Evolutionary conservation across 2,888 invertebrate species (phyloP), one percentile per base, ranked within the genome.

Genomic region (Macaria liturata): DNA sequence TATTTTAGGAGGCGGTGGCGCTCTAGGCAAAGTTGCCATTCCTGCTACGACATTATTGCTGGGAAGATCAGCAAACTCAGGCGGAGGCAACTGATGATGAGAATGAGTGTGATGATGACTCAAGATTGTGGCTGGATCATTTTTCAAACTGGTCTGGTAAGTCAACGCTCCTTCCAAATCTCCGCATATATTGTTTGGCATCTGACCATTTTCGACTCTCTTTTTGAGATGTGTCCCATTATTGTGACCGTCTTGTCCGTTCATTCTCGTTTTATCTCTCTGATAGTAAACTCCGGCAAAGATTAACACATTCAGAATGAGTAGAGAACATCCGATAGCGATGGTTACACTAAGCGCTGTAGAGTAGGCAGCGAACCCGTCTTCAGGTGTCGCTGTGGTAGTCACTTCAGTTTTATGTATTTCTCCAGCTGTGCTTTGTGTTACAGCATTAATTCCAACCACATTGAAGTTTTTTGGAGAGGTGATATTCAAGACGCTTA

Each of bases 211-310:
- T 77, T 97, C 96, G 64, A 95, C 96, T 42, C 96, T 93, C 74
- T 96, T 95, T 78, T 96, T 94, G 52, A 93, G 87, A 74, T 92
- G 92, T 1, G 89, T 81, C 0, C 92, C 90, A 57, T 91, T 94
- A 6, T 91, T 81, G 58, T 92, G 93, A 31, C 88, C 90, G 6
- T 92, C 92, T 72, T 93, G 93, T 8, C 93, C 93, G 62, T 95
- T 91, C 91, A 96, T 94, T 67, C 96, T 93, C 63, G 96, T 95
- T 82, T 97, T 97, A 78, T 97, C 97, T 54, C 97, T 93, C 78
- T 98, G 98, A 79, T 98, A 98, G 82, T 98, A 98, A 0, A 98
- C 97, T 3, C 97, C 98, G 54, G 98, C 98, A 79, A 98, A 98
- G 76, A 98, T 97, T 34, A 98, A 91, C 47, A 98, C 97, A 80